These are phyloP conservation scores for Leucophenga maculata DNA, from an alignment of 2,888 invertebrate species.

Conservation along the genomic window DNA sequence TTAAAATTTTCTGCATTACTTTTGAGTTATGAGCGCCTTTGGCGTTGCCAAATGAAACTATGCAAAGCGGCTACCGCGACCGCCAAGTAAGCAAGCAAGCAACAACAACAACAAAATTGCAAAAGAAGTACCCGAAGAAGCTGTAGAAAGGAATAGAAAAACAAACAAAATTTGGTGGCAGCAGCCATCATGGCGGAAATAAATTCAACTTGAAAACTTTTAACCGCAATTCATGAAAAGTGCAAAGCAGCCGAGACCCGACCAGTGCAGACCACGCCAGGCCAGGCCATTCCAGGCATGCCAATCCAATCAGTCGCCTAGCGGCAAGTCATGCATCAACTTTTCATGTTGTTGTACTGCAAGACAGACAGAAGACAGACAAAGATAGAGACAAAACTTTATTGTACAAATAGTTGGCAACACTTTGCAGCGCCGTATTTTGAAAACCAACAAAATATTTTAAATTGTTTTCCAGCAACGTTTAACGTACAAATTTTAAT, in stretches of 20 bases:
- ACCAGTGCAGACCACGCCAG: too few relatives aligned
- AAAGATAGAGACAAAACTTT: neutral
- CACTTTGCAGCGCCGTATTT: neutral
- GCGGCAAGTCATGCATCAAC: neutral
- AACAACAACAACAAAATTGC: neutral
- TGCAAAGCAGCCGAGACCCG: neutral
- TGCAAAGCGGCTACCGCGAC: neutral
- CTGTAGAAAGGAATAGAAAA: too few relatives aligned
- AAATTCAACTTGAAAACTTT: constrained; percentile 19
- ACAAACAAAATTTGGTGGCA: too few relatives aligned
- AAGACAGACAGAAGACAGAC: neutral
- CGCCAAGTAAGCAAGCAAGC: neutral
- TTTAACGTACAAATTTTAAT: constrained; percentile 6
- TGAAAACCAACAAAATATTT: neutral
- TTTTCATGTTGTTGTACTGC: too few relatives aligned
- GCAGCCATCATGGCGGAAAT: neutral
- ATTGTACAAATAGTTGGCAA: constrained; percentile 16
- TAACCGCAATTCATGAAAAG: constrained; percentile 25
- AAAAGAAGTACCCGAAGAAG: too few relatives aligned
- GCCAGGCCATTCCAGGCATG: too few relatives aligned
- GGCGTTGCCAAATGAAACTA: constrained; percentile 31
- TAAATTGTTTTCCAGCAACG: constrained; percentile 13
- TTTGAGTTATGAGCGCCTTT: constrained; percentile 46
- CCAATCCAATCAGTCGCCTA: too few relatives aligned
- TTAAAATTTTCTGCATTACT: constrained; percentile 21